Evolutionary conservation across 1,140 invertebrate genomes (phyloP), one percentile per base, ranked within the genome.

Genomic region (Rhopalosiphum padi): DNA sequence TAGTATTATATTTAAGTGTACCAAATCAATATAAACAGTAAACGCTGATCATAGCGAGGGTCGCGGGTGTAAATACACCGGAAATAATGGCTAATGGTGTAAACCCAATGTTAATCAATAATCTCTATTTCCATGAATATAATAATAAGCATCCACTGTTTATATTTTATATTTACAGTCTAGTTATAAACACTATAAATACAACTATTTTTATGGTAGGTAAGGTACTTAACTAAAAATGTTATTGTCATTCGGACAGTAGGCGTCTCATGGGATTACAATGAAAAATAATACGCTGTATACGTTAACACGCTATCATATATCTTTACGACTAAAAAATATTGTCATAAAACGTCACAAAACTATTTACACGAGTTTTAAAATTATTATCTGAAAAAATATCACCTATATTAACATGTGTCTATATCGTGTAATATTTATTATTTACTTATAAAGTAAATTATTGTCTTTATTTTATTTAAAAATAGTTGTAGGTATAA

Each of bases 181-280:
- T 35, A n/a, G 30, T 22, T 87, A 87, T 35, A 48, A 87, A 35
- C 46, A 87, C 18, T 87, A 87, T 51, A 87, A 87, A 46, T 43
- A 86, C 25, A 43, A 86, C 85, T 85, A 43, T 43, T 87, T n/a
- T 87, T 87, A 87, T 87, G 86, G 43, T 87, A n/a, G 30, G 30
- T 77, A 77, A 77, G 15, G 60, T n/a, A 77, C n/a, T 77, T 77
- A 51, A 15, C 30, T 35, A n/a, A 48, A 48, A 22, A 22, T 87
- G 35, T n/a, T 87, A 87, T 35, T 87, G 46, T 22, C 86, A 48
- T 48, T 48, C 35, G 30, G 46, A 87, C 86, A 46, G 86, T 48
- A 48, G 46, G 30, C 46, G 46, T 87, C 86, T 46, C 46, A 21
- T n/a, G 43, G 46, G 46, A 87, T 87, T n/a, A 87, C 35, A 87